Base-by-base conservation (phyloP, 2,797 vertebrate species). In the Microctenopoma steveboyesi region DNA sequence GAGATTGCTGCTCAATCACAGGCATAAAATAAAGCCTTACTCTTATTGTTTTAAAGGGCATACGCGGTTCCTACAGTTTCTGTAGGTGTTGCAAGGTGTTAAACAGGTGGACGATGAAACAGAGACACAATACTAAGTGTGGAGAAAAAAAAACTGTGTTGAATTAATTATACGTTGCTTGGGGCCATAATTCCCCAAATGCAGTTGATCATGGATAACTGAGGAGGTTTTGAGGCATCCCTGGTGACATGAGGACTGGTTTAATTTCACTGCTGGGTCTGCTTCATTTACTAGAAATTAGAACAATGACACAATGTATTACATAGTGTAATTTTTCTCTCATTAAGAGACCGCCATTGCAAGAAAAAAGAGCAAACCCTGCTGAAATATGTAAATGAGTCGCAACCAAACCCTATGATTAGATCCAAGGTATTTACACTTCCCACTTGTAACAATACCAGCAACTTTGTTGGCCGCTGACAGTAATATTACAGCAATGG, bases 241-340 rank as follows among this genome's bases (percentile, higher is more conserved):
- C 67, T 14, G 10, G 70, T 66, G 76, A 53, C 79, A 83, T 7
- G 64, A 77, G 55, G 61, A 62, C 84, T 65, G 66, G 82, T 84
- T 85, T 73, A 83, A 89, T 86, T 85, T 87, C 78, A 89, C 59
- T 74, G 64, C 83, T 76, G 84, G 76, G 42, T 40, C 69, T 71
- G 66, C 47, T 76, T 79, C 72, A 84, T 85, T 83, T 85, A 51
- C 39, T 69, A 16, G 65, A 81, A 79, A 82, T 82, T 54, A 74
- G 48, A 72, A 67, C 59, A 76, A 12, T 74, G 72, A 63, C 40
- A 56, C n/a, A 27, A 42, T 58, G 59, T 69, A 42, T 72, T 71
- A 69, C 56, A n/a, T 53, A 76, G 33, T 61, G 33, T 53, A 78
- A 18, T 33, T 33, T n/a, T 47, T 63, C 22, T 63, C 22, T 27